Percentiles rank a stretch among this genome's conserved stretches.
These are phyloP conservation scores for Oncorhynchus masou DNA, from an alignment of 2,113 vertebrate genomes.

Conservation along the genomic window DNA sequence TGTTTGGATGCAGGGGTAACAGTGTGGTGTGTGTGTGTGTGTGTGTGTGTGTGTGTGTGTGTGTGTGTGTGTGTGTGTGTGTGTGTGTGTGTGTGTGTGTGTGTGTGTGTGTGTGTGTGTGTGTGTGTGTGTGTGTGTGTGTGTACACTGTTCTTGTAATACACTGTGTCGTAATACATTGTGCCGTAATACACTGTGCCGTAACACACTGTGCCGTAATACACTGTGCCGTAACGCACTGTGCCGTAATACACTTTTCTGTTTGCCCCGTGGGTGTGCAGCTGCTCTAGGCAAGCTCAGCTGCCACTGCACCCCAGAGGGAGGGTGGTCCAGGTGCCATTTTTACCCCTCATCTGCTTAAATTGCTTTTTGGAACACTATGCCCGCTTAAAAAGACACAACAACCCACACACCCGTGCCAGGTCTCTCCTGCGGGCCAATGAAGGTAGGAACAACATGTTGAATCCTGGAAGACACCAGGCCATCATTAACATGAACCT, in stretches of 20 bases:
- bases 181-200: too few relatives aligned
- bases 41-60: too few relatives aligned
- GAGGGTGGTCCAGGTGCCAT: constrained; percentile 63
- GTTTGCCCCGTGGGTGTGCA: constrained; percentile 72
- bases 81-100: too few relatives aligned
- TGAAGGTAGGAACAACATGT: not conserved
- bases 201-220: too few relatives aligned
- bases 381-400: not conserved
- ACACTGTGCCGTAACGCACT: constrained; percentile 26
- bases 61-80: too few relatives aligned
- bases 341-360: constrained; percentile 36
- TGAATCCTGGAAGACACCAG: not conserved
- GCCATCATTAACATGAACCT: constrained; percentile 14
- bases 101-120: too few relatives aligned
- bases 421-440: constrained; percentile 16
- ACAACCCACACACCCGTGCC: constrained; percentile 26
- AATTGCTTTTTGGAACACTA: not conserved
- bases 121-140: too few relatives aligned
- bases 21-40: constrained; percentile 32
- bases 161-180: too few relatives aligned
- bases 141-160: too few relatives aligned
- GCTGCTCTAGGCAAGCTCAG: constrained; percentile 73
- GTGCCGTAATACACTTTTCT: constrained; percentile 31
- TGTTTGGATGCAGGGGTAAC: constrained; percentile 38
- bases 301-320: constrained; percentile 66